A percentile compares a stretch with the other conserved stretches of the same genome.
Evolutionary conservation across 1,140 invertebrate genomes (phyloP).

Genomic region (Drosophila truncata): DNA sequence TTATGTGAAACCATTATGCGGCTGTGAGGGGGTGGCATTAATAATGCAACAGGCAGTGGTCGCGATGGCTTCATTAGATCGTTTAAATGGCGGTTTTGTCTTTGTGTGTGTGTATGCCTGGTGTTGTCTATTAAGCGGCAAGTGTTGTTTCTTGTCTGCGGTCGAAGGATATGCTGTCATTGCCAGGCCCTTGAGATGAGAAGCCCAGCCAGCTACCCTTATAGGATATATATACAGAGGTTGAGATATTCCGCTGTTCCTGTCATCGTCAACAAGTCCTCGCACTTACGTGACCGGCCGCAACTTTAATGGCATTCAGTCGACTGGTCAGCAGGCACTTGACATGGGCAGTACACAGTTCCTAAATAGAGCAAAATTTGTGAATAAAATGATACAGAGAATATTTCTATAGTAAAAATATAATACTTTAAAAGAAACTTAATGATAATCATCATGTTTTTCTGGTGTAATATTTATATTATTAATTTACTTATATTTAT

Average conservation of each 20-base stretch:
- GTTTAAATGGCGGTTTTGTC: slow-evolving; percentile 51
- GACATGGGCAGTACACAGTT: background rate
- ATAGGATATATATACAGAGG: background rate
- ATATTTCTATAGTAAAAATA: background rate
- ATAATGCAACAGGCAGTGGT: slow-evolving; percentile 43
- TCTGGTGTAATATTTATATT: background rate
- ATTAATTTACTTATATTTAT: background rate
- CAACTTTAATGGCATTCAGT: slow-evolving; percentile 38
- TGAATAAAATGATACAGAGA: background rate
- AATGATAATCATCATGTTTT: background rate
- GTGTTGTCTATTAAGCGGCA: slow-evolving; percentile 52
- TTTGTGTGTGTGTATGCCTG: slow-evolving; percentile 24
- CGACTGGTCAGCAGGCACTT: slow-evolving; percentile 30
- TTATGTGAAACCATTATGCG: slow-evolving; percentile 23
- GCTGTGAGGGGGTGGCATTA: slow-evolving; percentile 27
- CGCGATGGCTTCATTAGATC: slow-evolving; percentile 52
- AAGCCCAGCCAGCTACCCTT: slow-evolving; percentile 1
- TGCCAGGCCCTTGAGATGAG: slow-evolving; percentile 25
- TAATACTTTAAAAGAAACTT: background rate
- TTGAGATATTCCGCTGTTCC: slow-evolving; percentile 37
- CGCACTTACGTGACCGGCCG: slow-evolving; percentile 45
- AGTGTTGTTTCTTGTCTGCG: slow-evolving; percentile 34
- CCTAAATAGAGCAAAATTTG: background rate
- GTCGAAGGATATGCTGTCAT: slow-evolving; percentile 26
- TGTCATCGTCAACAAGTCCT: slow-evolving; percentile 54